These are phyloP conservation scores for Caenorhabditis imperialis DNA, from an alignment of 2,888 invertebrate genomes.

Conservation along the genomic window DNA sequence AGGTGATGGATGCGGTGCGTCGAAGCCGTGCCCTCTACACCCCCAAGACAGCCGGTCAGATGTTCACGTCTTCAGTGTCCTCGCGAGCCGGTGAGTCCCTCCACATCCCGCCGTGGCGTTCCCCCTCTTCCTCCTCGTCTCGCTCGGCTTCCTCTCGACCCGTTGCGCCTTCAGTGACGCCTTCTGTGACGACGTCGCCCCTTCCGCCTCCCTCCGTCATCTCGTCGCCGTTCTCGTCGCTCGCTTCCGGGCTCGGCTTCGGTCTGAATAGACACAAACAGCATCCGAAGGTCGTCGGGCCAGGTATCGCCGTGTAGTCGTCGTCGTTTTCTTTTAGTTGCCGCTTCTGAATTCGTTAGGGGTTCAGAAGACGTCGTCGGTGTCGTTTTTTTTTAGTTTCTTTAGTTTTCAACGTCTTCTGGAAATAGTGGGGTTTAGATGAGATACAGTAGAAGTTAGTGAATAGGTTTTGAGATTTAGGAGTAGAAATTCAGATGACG, in stretches of 20 bases:
- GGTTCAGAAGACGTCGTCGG: slow-evolving; percentile 4
- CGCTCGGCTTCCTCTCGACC: slow-evolving; percentile 9
- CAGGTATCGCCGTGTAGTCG: too few relatives aligned
- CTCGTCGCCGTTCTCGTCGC: slow-evolving; percentile 38
- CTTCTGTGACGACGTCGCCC: too few relatives aligned
- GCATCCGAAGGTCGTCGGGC: slow-evolving; percentile 13
- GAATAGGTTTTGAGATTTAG: too few relatives aligned
- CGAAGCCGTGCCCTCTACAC: slow-evolving; percentile 41
- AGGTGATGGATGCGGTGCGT: slow-evolving; percentile 55
- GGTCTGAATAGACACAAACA: slow-evolving; percentile 52
- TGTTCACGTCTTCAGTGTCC: slow-evolving; percentile 3
- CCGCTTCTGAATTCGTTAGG: slow-evolving; percentile 9
- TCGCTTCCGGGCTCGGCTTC: slow-evolving; percentile 50
- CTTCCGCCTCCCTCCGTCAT: slow-evolving; percentile 9
- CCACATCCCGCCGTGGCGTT: slow-evolving; percentile 41
- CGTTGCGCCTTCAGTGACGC: too few relatives aligned
- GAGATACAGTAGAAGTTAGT: too few relatives aligned
- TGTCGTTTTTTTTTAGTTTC: slow-evolving; percentile 9
- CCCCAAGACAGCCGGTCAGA: slow-evolving; percentile 14
- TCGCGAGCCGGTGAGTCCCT: slow-evolving; percentile 40
- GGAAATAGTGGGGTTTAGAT: too few relatives aligned
- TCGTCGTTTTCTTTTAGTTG: too few relatives aligned
- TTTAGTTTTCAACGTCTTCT: too few relatives aligned
- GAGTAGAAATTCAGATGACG: too few relatives aligned
- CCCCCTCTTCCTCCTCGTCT: slow-evolving; percentile 23